Base-by-base conservation (phyloP, 2,888 invertebrate species). In the Eristalis arbustorum region DNA sequence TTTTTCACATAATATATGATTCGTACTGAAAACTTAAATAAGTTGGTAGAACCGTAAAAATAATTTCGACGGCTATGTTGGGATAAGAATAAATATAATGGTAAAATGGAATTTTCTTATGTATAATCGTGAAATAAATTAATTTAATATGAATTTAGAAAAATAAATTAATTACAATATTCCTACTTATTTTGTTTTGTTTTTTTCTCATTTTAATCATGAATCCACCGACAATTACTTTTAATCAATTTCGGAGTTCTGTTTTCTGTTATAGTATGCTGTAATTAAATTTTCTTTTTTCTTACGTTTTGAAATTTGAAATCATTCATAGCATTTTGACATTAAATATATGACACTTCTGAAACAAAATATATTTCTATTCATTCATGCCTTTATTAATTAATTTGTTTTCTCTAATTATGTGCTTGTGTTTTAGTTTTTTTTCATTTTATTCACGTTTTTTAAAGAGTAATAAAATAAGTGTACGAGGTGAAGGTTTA, bases 391-490 rank as follows among this genome's bases (percentile, higher is more conserved):
- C 34, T 34, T 22, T 10, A 18, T 63, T 63, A 11, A 6, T 63
- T 23, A 3, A n/a, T 57, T 49, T 6, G 0, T 31, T 73, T 63
- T 62, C 28, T 49, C 77, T 71, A 64, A 77, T 63, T 72, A 72
- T 78, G 78, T 78, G 71, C 78, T 66, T 78, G 71, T 78, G 71
- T 71, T 63, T 73, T 59, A 42, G 56, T 67, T 71, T 66, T 49
- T 57, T 68, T 63, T 73, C 42, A 57, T 67, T 67, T 71, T 67
- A 28, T 57, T 68, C 68, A 68, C 73, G 59, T 42, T 66, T 68
- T 63, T 61, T 74, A 63, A 61, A 72, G 42, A 61, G 66, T 67
- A 73, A 61, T 73, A 72, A 56, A 71, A 61, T 59, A 74, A 83
- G 68, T 78, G 72, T 72, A 73, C 72, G 63, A 31, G 72, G 63